These are phyloP conservation scores for Oncorhynchus mykiss DNA, from an alignment of 2,113 vertebrate genomes.

Conservation along the genomic window DNA sequence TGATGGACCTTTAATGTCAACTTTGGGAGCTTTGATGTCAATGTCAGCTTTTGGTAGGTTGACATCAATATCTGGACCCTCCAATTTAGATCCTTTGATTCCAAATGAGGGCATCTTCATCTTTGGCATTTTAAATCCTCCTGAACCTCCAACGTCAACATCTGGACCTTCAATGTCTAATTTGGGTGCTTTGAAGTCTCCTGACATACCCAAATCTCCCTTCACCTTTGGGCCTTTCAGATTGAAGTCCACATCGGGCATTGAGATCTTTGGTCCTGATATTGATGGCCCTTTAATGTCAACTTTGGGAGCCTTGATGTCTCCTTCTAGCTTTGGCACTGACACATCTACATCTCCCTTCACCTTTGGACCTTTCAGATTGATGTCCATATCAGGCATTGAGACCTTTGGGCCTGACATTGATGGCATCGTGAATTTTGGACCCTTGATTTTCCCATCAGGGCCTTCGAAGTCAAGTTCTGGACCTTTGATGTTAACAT, in stretches of 20 bases:
- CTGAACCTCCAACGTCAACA: slow-evolving; percentile 15
- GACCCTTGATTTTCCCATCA: not conserved
- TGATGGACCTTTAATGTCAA: slow-evolving; percentile 31
- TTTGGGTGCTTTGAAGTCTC: too few species aligned
- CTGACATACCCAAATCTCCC: not conserved
- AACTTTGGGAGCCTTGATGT: too few species aligned
- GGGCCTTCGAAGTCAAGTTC: slow-evolving; percentile 22
- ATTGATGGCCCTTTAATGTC: slow-evolving; percentile 7
- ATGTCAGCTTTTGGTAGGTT: slow-evolving; percentile 48
- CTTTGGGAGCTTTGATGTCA: slow-evolving; percentile 60
- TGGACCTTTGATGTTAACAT: slow-evolving; percentile 51
- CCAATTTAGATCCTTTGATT: slow-evolving; percentile 48
- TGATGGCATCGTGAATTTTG: too few species aligned
- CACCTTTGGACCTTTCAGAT: too few species aligned
- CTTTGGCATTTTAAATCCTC: slow-evolving; percentile 28
- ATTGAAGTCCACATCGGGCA: slow-evolving; percentile 5
- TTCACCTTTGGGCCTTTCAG: slow-evolving; percentile 8
- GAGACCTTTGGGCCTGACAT: too few species aligned
- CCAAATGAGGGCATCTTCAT: slow-evolving; percentile 42
- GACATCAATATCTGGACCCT: slow-evolving; percentile 49
- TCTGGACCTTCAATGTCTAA: slow-evolving; percentile 38
- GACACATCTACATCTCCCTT: too few species aligned
- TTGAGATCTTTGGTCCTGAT: slow-evolving; percentile 8
- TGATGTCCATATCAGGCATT: too few species aligned
- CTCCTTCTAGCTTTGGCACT: too few species aligned